Evolutionary conservation across 2,888 invertebrate genomes (phyloP), one percentile per base, ranked within the genome.

Genomic region (Choreutis nemorana): DNA sequence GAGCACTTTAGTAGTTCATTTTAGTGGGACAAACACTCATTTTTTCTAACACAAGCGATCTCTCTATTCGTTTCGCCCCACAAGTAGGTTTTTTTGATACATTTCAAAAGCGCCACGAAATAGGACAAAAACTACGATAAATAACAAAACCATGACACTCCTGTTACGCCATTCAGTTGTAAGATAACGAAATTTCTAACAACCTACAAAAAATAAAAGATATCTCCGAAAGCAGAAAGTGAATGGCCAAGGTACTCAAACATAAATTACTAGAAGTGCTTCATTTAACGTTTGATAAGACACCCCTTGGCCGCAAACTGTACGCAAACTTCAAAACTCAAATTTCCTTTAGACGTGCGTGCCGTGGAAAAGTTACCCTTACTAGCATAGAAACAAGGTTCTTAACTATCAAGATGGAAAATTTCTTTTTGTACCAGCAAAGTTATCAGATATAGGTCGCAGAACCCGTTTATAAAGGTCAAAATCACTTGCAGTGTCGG

Each of bases 251-350:
- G n/a, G 48, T 48, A 48, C 48, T 52, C 48, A 41, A 37, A 41
- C 66, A 71, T 72, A 73, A 71, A 73, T 71, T 63, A 68, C 62
- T 55, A 55, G 55, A 58, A 72, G 61, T 67, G 66, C 64, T 62
- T 49, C 62, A 59, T 55, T 29, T 44, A 44, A 45, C 37, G 32
- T 32, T 38, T 50, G 73, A 75, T 77, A 75, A 77, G 66, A 47
- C 50, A 48, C 55, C 61, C 58, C 50, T n/a, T 45, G 32, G 48
- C 40, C 48, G 35, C 44, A 37, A 55, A 61, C 48, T 63, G 53
- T 45, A 55, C 52, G 53, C 50, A 36, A 51, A n/a, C n/a, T n/a
- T n/a, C n/a, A n/a, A n/a, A n/a, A n/a, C n/a, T n/a, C n/a, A n/a
- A n/a, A n/a, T n/a, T n/a, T n/a, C n/a, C n/a, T n/a, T n/a, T n/a